Percentiles rank a stretch among this genome's conserved stretches.
These are phyloP conservation scores for Pseudochirops cupreus DNA, from an alignment of 2,797 vertebrate species.

Conservation along the genomic window DNA sequence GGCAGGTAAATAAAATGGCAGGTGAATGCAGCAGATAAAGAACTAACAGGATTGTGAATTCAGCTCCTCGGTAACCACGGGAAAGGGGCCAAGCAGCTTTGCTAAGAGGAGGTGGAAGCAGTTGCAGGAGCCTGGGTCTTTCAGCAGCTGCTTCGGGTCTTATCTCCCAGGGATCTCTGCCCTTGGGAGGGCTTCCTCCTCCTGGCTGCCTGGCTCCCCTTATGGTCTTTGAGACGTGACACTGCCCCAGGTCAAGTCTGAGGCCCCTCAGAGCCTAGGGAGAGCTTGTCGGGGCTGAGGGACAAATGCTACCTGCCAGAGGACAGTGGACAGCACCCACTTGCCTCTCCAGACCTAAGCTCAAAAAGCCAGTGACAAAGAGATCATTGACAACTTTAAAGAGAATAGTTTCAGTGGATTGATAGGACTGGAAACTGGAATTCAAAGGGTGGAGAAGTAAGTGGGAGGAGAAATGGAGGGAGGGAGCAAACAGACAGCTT, in stretches of 20 bases:
- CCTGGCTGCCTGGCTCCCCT: not conserved
- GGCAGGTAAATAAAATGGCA: not conserved
- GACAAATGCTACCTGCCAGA: no score
- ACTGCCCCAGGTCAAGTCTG: no score
- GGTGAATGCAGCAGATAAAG: not conserved
- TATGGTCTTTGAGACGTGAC: not conserved
- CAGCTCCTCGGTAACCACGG: not conserved
- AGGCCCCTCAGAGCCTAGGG: not conserved
- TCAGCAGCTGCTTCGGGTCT: not conserved
- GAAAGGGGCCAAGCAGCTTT: not conserved
- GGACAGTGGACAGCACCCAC: no score
- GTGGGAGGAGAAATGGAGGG: not conserved
- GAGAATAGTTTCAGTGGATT: not conserved
- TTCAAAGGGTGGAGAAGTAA: not conserved
- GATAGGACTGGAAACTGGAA: not conserved
- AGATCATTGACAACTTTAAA: not conserved
- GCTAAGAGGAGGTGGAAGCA: not conserved
- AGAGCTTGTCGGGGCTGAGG: not conserved
- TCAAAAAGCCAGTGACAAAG: not conserved
- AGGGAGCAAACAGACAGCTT: not conserved
- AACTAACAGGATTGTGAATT: not conserved
- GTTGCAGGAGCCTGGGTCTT: not conserved
- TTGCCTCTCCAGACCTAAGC: not conserved
- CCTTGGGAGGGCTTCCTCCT: not conserved
- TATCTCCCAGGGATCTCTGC: not conserved